Evolutionary conservation across 1,140 invertebrate species (phyloP), one percentile per base, ranked within the genome.

Genomic region (Brachionus sp.): DNA sequence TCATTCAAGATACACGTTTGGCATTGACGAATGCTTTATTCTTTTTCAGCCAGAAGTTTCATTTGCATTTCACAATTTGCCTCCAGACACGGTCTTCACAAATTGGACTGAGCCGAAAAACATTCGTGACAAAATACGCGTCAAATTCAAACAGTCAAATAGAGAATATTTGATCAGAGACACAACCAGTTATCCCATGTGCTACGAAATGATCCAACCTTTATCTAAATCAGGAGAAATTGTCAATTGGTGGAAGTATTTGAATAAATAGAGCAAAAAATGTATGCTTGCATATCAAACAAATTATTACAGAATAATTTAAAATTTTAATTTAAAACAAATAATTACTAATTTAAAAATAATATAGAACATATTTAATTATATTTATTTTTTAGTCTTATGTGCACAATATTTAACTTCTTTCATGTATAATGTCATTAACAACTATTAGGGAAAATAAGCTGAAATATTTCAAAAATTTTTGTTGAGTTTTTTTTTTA

Each of bases 11-110:
- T 87, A 85, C 84, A 16, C 84, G 7, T 86, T 86, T 82, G 87
- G 85, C 0, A 84, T 83, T 37, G 53, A 85, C 16, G 68, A 86
- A 64, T 85, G 86, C 62, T 88, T 86, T 46, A 85, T 88, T 29
- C 57, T 88, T 4, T 84, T 88, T 29, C 88, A 88, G 83, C 88
- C 88, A 2, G 88, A 88, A 84, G 35, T 88, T 6, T 87, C 87
- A n/a, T 88, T 88, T 82, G 87, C 87, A 19, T 78, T 85, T 42
- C 86, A 87, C 53, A 86, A 88, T 80, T 82, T 88, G 10, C 86
- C 87, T 6, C 46, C 84, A 13, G 86, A 88, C 80, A 87, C 86
- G 2, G 77, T 85, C 1, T 42, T 84, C 13, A 88, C 88, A 25
- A 86, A 88, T 70, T 88, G 87, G 86, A 83, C 84, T 4, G 35